Base-by-base conservation (phyloP, 2,113 vertebrate genomes). In the Herpailurus yagouaroundi region DNA sequence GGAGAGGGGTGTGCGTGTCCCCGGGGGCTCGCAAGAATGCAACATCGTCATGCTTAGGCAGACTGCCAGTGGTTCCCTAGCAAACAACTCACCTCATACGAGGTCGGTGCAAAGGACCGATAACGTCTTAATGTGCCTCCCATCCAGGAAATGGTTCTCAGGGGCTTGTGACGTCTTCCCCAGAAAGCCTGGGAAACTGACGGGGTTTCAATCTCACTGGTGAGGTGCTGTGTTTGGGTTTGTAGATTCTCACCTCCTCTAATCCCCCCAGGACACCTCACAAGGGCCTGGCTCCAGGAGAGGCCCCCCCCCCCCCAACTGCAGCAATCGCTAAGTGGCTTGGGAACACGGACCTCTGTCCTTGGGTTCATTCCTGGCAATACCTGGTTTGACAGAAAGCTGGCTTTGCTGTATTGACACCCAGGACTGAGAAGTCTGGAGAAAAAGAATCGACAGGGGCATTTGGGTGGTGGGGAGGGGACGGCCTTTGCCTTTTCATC, bases 1-100 rank as follows among this genome's bases (percentile, higher is more conserved):
- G 0, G 10, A 50, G 55, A 60, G 41, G 5, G 6, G 4, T 14
- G 41, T 8, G 33, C 4, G 5, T 3, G 5, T 55, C 74, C 63
- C 57, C 33, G 21, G 52, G 55, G 21, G 8, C 71, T 31, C 69
- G 33, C 9, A 11, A 45, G 7, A 66, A 66, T 3, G 18, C 52
- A 8, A 2, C n/a, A 4, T 11, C 4, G 1, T 27, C 33, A 1
- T 0, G 3, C 71, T n/a, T 27, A 9, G 8, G 0, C 19, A 1
- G 3, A 16, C 19, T 38, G n/a, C 48, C 45, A 33, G 2, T 14
- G 33, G 16, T n/a, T n/a, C 27, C 9, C 2, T 1, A 25, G 4
- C 7, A 1, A 38, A 45, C 45, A 57, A 6, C 31, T 38, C 25
- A 18, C 18, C 60, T 21, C 19, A 27, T 73, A 21, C 45, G 2